A percentile compares a stretch with the other conserved stretches of the same genome.
Conservation (phyloP, 2,797 vertebrate genomes). For the Amniataba percoides region DNA sequence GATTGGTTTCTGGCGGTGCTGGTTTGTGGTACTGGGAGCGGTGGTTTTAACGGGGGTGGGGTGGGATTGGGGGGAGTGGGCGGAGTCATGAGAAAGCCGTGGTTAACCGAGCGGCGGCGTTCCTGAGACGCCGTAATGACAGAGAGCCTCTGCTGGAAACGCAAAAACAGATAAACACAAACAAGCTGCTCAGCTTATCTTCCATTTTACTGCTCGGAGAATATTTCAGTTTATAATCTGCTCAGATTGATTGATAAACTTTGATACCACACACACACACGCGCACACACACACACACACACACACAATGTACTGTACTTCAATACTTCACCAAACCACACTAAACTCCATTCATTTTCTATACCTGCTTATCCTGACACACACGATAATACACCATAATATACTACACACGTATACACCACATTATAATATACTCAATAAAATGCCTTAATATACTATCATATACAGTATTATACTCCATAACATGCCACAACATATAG, state of each 20-base stretch:
- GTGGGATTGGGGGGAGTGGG: slow-evolving; percentile 12
- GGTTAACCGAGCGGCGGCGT: slow-evolving; percentile 51
- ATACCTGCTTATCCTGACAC: too few species aligned
- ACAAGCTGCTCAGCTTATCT: too few species aligned
- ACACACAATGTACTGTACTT: background rate
- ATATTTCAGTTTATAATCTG: background rate
- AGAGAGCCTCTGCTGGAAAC: slow-evolving; percentile 44
- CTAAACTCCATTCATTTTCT: too few species aligned
- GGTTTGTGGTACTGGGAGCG: slow-evolving; percentile 45
- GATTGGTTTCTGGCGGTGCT: slow-evolving; percentile 33
- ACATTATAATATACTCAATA: too few species aligned
- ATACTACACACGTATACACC: too few species aligned
- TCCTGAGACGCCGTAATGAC: slow-evolving; percentile 58
- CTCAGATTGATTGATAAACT: background rate
- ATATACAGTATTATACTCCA: too few species aligned
- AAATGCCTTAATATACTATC: too few species aligned
- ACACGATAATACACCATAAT: too few species aligned
- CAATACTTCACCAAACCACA: background rate
- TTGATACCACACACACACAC: background rate
- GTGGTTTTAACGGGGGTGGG: slow-evolving; percentile 10
- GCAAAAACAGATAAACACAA: background rate
- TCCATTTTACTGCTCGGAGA: background rate
- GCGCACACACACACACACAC: too few species aligned
- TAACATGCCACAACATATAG: too few species aligned
- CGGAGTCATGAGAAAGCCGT: slow-evolving; percentile 41